A percentile compares a stretch with the other conserved stretches of the same genome.
These are phyloP conservation scores for Pristionchus exspectatus DNA, from an alignment of 2,888 invertebrate genomes.

Conservation along the genomic window DNA sequence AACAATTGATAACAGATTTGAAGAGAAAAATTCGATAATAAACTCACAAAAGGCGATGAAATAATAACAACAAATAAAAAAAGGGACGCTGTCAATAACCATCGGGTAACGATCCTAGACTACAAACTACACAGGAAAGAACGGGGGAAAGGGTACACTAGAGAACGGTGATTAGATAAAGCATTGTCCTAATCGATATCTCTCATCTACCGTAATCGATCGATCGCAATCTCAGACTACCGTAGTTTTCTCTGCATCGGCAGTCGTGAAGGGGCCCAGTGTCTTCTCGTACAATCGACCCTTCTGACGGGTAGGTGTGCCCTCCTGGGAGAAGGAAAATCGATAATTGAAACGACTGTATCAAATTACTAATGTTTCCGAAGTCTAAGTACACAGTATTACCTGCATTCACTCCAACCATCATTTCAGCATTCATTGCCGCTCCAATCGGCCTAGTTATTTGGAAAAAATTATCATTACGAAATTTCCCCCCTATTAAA, in stretches of 20 bases:
- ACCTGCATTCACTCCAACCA: too few species aligned
- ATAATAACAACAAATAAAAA: neutral
- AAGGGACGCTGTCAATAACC: neutral
- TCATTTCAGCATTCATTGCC: too few species aligned
- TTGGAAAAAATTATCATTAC: too few species aligned
- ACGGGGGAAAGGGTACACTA: neutral
- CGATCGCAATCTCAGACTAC: slow-evolving; percentile 28
- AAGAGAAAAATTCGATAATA: neutral
- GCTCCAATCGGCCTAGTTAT: too few species aligned
- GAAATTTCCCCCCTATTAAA: too few species aligned
- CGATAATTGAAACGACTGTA: neutral
- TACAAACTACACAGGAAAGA: slow-evolving; percentile 20
- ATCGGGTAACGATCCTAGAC: neutral
- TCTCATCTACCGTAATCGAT: slow-evolving; percentile 58
- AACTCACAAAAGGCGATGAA: neutral
- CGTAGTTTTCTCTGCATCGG: slow-evolving; percentile 46
- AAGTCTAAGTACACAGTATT: too few species aligned
- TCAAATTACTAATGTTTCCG: neutral
- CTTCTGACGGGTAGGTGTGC: slow-evolving; percentile 72
- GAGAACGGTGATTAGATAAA: slow-evolving; percentile 4
- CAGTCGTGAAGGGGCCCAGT: slow-evolving; percentile 48
- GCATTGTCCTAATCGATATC: slow-evolving; percentile 37
- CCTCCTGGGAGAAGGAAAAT: slow-evolving; percentile 54
- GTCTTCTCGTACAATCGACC: slow-evolving; percentile 54
- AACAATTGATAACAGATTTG: neutral